phyloP scores from a whole-genome alignment of 2,113 vertebrate species.

The Rhizomys pruinosus region DNA sequence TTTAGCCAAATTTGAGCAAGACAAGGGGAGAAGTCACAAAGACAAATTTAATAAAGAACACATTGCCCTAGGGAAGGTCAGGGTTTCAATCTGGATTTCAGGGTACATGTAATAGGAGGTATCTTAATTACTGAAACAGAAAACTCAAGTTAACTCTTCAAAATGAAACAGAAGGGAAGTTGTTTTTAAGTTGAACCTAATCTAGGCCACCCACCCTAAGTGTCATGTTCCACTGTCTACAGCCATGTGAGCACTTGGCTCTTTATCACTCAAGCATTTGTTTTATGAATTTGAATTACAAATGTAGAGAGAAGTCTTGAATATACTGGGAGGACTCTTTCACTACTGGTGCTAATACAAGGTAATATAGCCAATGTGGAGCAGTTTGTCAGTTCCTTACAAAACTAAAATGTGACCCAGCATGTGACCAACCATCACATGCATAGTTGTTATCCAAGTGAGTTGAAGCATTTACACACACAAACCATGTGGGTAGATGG shows the following conservation, averaged over 20 bases:
- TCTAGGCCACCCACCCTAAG: not conserved
- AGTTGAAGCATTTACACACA: not conserved
- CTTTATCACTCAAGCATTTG: slow-evolving; percentile 8
- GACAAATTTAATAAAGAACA: not conserved
- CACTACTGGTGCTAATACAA: not conserved
- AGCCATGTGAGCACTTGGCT: not conserved
- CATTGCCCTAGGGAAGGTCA: not conserved
- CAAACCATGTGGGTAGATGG: not conserved
- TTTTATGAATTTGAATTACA: slow-evolving; percentile 22
- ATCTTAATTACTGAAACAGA: not conserved
- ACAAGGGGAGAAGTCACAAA: not conserved
- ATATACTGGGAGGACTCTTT: not conserved
- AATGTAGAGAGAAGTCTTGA: not conserved
- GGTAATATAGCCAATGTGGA: not conserved
- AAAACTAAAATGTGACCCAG: not conserved
- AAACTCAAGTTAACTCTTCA: not conserved
- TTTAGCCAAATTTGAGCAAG: slow-evolving; percentile 6
- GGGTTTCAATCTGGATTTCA: slow-evolving; percentile 3
- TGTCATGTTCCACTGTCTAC: not conserved
- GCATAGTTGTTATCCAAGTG: not conserved
- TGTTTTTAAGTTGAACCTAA: not conserved
- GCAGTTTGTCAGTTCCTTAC: not conserved
- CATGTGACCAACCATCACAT: not conserved
- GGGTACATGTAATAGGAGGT: not conserved
- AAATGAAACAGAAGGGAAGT: not conserved